Conservation (phyloP, 2,888 invertebrate genomes). For the Protophormia terraenovae region DNA sequence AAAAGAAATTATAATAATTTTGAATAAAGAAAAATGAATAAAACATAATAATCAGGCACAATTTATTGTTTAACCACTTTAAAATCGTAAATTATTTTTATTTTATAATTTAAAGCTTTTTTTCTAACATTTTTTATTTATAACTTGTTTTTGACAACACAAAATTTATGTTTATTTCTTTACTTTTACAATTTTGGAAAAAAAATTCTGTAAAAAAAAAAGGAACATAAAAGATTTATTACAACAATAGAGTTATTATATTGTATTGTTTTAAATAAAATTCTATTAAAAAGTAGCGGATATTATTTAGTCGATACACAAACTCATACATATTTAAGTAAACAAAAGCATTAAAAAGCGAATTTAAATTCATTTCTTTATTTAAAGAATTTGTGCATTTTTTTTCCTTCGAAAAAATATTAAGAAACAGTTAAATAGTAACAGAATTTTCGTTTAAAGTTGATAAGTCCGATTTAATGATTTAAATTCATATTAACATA, state of each 20-base stretch:
- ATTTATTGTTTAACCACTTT: background rate
- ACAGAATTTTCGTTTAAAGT: too few species aligned
- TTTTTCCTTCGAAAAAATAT: too few species aligned
- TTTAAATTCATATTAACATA: too few species aligned
- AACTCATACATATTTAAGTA: too few species aligned
- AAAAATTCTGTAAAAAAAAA: background rate
- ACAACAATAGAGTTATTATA: background rate
- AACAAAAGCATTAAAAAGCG: constrained; percentile 9
- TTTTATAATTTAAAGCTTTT: constrained; percentile 10
- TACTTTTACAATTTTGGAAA: background rate
- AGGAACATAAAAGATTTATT: background rate
- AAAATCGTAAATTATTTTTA: constrained; percentile 35
- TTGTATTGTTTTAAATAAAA: background rate
- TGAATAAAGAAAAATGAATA: background rate
- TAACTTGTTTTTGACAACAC: background rate
- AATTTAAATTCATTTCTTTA: background rate
- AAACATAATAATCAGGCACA: background rate
- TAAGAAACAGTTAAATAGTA: background rate
- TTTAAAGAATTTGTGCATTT: too few species aligned
- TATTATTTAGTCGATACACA: background rate
- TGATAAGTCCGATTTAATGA: too few species aligned
- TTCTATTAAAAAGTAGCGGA: background rate
- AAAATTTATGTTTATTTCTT: background rate
- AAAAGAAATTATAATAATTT: constrained; percentile 38
- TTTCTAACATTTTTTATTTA: background rate